These are phyloP conservation scores for Podarcis cretensis DNA, from an alignment of 2,113 vertebrate species.

Conservation along the genomic window DNA sequence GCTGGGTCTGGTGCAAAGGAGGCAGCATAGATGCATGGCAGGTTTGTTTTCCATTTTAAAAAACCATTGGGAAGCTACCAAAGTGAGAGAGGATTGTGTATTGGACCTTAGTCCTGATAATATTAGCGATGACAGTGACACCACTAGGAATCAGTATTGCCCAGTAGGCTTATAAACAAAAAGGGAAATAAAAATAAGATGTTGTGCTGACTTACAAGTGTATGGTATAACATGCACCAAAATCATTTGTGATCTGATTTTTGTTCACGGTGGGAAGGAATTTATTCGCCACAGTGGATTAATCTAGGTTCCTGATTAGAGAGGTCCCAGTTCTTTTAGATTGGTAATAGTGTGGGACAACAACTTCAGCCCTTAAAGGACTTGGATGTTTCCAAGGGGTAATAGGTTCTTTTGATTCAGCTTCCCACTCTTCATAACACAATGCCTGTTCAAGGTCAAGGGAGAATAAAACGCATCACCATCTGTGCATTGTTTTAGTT, in stretches of 20 bases:
- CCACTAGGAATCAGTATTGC: constrained; percentile 37
- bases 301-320: not conserved
- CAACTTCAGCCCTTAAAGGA: constrained; percentile 1
- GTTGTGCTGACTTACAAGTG: not conserved
- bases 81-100: not conserved
- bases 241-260: not conserved
- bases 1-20: constrained; percentile 25
- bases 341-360: not conserved
- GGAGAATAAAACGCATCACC: constrained; percentile 31
- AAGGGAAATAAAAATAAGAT: not conserved
- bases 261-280: not conserved
- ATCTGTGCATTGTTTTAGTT: constrained; percentile 6
- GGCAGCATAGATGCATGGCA: constrained; percentile 9
- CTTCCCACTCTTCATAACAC: constrained; percentile 28
- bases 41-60: constrained; percentile 16
- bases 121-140: constrained; percentile 11
- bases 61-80: constrained; percentile 37
- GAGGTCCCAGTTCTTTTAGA: constrained; percentile 27
- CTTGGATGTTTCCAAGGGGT: constrained; percentile 10
- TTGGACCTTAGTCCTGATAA: constrained; percentile 18
- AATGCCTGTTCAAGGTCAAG: constrained; percentile 58
- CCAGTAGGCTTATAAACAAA: rapidly evolving
- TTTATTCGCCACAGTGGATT: constrained; percentile 24
- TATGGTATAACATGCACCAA: not conserved
- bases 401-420: constrained; percentile 44